Percentiles rank a stretch among this genome's conserved stretches.
Conservation (phyloP, 2,888 invertebrate species). For the Melanotus villosus region DNA sequence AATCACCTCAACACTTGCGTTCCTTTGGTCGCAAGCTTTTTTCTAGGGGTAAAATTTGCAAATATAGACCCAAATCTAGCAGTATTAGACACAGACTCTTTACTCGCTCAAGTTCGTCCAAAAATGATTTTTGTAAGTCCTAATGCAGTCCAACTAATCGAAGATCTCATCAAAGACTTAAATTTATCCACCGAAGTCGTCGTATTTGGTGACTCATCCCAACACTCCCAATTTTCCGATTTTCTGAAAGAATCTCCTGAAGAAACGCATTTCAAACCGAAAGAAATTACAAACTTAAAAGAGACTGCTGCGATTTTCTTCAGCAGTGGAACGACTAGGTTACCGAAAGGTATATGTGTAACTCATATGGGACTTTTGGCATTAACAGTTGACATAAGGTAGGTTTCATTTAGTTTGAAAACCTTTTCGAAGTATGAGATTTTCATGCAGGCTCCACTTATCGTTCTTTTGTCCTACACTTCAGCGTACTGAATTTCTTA, state of each 20-base stretch:
- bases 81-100: conserved; percentile 48
- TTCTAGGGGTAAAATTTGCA: conserved; percentile 63
- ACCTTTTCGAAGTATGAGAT: too few relatives aligned
- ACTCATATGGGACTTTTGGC: conserved; percentile 43
- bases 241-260: conserved; percentile 52
- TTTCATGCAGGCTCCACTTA: too few relatives aligned
- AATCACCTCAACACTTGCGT: too few relatives aligned
- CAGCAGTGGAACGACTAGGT: conserved; percentile 55
- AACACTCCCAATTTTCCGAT: conserved; percentile 42
- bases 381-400: neutral
- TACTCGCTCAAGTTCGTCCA: conserved; percentile 53
- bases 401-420: too few relatives aligned
- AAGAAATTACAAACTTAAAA: conserved; percentile 26
- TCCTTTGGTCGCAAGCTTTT: too few relatives aligned
- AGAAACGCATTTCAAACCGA: conserved; percentile 47
- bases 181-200: conserved; percentile 46
- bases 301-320: conserved; percentile 51
- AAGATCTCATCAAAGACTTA: conserved; percentile 39
- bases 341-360: conserved; percentile 53
- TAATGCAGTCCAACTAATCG: conserved; percentile 44
- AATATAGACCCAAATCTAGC: conserved; percentile 57
- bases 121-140: conserved; percentile 53
- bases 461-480: too few relatives aligned
- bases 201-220: conserved; percentile 46
- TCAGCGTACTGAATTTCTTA: conserved; percentile 62